Evolutionary conservation across 2,888 invertebrate species (phyloP).

Genomic region (Arge pagana): DNA sequence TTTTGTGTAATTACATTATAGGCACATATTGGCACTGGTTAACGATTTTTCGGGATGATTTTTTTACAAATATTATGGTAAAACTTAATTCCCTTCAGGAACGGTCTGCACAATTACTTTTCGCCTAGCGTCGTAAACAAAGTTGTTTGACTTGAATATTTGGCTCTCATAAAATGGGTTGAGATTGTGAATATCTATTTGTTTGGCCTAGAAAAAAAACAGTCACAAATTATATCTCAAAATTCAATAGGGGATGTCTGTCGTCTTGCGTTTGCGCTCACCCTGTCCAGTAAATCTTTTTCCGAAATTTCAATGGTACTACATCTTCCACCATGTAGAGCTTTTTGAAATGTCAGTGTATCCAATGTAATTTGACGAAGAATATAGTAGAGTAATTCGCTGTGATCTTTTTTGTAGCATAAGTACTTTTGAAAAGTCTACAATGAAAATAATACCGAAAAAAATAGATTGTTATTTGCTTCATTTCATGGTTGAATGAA

Average conservation of each 20-base stretch:
- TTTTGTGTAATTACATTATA: no score
- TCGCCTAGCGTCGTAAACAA: constrained; percentile 79
- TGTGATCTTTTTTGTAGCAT: constrained; percentile 92
- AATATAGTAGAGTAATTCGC: constrained; percentile 93
- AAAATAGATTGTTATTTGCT: constrained; percentile 1
- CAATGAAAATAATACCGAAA: constrained; percentile 42
- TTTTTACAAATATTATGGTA: no score
- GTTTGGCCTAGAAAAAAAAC: constrained; percentile 73
- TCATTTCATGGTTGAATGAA: background rate
- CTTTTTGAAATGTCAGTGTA: constrained; percentile 82
- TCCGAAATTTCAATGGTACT: constrained; percentile 83
- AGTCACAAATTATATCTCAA: constrained; percentile 8
- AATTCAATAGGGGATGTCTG: constrained; percentile 1
- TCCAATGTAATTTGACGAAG: constrained; percentile 91
- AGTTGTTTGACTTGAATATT: constrained; percentile 87
- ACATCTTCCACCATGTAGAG: constrained; percentile 68
- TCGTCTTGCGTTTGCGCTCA: constrained; percentile 42
- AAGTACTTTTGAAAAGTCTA: constrained; percentile 94
- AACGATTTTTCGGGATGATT: no score
- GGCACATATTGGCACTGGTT: no score
- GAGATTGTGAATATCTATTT: constrained; percentile 87
- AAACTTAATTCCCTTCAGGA: no score
- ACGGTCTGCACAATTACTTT: constrained; percentile 85
- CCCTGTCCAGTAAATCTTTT: constrained; percentile 79
- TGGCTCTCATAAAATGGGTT: constrained; percentile 90